Percentiles rank a stretch among this genome's conserved stretches.
phyloP scores from a whole-genome alignment of 2,797 vertebrate genomes.

The Clarias laeviceps region DNA sequence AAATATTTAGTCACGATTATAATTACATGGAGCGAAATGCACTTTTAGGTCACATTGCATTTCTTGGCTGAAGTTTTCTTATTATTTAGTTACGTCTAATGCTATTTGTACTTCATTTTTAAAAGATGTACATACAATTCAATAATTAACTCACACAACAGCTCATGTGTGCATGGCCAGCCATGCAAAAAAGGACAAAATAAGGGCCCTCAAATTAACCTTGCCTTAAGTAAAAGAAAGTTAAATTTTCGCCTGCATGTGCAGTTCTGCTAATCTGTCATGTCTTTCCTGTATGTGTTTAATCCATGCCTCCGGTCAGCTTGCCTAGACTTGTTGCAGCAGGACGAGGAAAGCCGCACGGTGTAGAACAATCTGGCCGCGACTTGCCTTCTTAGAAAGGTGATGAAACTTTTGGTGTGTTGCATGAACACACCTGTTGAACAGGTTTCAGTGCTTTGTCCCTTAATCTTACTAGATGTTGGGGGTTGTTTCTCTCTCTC shows the following conservation, averaged over 20 bases:
- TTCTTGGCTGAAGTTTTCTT: neutral
- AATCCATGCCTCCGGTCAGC: slow-evolving; percentile 64
- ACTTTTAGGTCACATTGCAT: neutral
- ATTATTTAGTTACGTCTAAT: neutral
- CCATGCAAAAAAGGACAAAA: slow-evolving; percentile 35
- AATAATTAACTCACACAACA: slow-evolving; percentile 41
- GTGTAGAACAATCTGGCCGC: slow-evolving; percentile 59
- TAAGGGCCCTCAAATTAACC: slow-evolving; percentile 25
- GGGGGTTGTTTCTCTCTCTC: slow-evolving; percentile 32
- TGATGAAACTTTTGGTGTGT: slow-evolving; percentile 60
- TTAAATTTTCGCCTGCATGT: slow-evolving; percentile 45
- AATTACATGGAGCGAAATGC: neutral
- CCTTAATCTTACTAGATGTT: slow-evolving; percentile 27
- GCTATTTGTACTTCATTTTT: neutral
- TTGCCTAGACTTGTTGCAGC: slow-evolving; percentile 72
- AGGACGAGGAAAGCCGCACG: slow-evolving; percentile 65
- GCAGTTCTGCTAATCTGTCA: slow-evolving; percentile 58
- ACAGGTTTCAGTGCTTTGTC: slow-evolving; percentile 56
- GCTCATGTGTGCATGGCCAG: slow-evolving; percentile 17
- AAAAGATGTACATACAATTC: neutral
- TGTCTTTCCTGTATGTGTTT: slow-evolving; percentile 65
- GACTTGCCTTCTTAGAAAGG: slow-evolving; percentile 48
- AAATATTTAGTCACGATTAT: too few species aligned
- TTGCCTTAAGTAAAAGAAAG: slow-evolving; percentile 31
- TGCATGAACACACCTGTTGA: slow-evolving; percentile 57